A percentile compares a stretch with the other conserved stretches of the same genome.
Conservation (phyloP, 1,140 invertebrate species). For the Drosophila azteca region DNA sequence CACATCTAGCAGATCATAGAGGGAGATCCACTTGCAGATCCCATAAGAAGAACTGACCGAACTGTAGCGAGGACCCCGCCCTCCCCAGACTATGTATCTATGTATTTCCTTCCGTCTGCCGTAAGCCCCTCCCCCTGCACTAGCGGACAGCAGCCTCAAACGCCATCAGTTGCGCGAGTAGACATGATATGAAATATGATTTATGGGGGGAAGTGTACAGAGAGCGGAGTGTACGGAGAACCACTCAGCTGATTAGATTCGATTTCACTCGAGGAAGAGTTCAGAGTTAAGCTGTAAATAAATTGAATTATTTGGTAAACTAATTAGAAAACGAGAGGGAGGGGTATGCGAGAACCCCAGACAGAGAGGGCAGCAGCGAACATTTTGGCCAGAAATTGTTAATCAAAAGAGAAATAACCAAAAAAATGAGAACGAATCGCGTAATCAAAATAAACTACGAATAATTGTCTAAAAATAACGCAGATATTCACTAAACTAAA, state of each 20-base stretch:
- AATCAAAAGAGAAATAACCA: slow-evolving; percentile 48
- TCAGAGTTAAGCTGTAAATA: slow-evolving; percentile 66
- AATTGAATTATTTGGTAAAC: slow-evolving; percentile 61
- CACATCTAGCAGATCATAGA: too few species aligned
- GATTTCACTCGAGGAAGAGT: slow-evolving; percentile 17
- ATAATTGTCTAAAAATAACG: slow-evolving; percentile 60
- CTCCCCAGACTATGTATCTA: slow-evolving; percentile 7
- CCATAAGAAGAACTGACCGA: slow-evolving; percentile 27
- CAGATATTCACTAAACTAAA: slow-evolving; percentile 25
- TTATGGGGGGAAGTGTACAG: slow-evolving; percentile 45
- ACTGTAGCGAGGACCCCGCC: slow-evolving; percentile 16
- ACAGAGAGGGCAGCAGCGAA: neutral
- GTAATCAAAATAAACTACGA: slow-evolving; percentile 73
- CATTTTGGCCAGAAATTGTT: slow-evolving; percentile 45
- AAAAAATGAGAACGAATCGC: slow-evolving; percentile 44
- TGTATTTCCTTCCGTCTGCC: slow-evolving; percentile 18
- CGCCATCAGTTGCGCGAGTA: slow-evolving; percentile 19
- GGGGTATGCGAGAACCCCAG: neutral
- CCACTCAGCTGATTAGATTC: slow-evolving; percentile 49
- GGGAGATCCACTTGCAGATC: too few species aligned
- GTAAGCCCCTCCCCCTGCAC: slow-evolving; percentile 8
- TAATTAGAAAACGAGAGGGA: slow-evolving; percentile 17
- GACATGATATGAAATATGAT: slow-evolving; percentile 33
- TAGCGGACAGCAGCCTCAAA: neutral
- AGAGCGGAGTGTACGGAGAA: slow-evolving; percentile 30